Evolutionary conservation across 92 coral and sea anemone genomes (phyloP).

Genomic region (Zoanthus gigantus): DNA sequence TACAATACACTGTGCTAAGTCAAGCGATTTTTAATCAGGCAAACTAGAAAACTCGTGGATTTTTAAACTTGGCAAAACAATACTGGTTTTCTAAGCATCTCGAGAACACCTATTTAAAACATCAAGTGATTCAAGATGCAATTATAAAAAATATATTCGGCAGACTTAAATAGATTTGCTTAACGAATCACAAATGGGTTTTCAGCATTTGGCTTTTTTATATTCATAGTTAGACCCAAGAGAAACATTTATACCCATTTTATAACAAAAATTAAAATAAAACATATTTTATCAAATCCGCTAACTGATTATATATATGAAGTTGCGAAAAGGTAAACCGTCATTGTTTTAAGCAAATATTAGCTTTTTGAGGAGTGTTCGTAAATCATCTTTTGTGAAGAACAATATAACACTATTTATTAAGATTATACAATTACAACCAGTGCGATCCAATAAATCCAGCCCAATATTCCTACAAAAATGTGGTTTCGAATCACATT

Average conservation of each 20-base stretch:
- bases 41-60: too few species aligned
- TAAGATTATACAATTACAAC: not conserved
- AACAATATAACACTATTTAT: not conserved
- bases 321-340: not conserved
- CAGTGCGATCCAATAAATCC: not conserved
- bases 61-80: too few species aligned
- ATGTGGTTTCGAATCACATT: not conserved
- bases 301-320: not conserved
- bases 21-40: not conserved
- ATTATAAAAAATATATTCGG: too few species aligned
- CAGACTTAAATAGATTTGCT: too few species aligned
- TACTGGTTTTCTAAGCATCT: too few species aligned
- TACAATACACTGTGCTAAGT: not conserved
- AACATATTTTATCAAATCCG: not conserved
- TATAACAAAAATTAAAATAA: not conserved
- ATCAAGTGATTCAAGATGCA: too few species aligned
- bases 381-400: not conserved
- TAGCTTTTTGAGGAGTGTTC: not conserved
- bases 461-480: not conserved
- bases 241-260: not conserved
- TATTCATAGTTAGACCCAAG: not conserved
- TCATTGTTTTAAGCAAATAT: slow-evolving; percentile 1
- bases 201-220: too few species aligned
- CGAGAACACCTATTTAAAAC: too few species aligned
- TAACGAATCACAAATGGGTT: too few species aligned